Conservation (phyloP, 2,888 invertebrate species). For the Allophyes oxyacanthae region DNA sequence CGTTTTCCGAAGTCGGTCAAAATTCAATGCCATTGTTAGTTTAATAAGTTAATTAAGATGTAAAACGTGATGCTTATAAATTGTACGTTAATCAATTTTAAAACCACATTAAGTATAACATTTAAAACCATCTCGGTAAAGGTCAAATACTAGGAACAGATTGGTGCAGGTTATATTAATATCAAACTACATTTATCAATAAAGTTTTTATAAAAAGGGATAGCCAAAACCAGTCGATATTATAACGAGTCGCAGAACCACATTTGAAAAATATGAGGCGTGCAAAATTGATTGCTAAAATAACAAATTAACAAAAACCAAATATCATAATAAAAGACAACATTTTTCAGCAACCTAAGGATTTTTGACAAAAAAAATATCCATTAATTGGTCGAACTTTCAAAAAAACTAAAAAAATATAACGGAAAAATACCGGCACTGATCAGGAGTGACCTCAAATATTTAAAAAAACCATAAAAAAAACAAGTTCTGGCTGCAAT, state of each 20-base stretch:
- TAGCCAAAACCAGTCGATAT: conserved; percentile 13
- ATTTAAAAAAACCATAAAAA: conserved; percentile 13
- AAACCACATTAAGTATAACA: too few species aligned
- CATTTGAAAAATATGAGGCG: conserved; percentile 47
- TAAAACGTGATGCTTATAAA: not conserved
- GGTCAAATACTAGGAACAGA: too few species aligned
- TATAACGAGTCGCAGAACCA: conserved; percentile 22
- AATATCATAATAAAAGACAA: conserved; percentile 31
- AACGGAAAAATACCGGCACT: conserved; percentile 54
- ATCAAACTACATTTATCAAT: not conserved
- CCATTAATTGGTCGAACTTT: conserved; percentile 44
- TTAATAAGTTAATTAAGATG: too few species aligned
- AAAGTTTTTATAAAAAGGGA: conserved; percentile 3
- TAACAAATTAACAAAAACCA: conserved; percentile 48
- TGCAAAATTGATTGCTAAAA: conserved; percentile 50
- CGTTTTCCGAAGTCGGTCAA: too few species aligned
- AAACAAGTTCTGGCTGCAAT: conserved; percentile 49
- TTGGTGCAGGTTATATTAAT: not conserved
- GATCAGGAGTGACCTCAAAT: conserved; percentile 55
- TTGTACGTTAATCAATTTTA: not conserved
- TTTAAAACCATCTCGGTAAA: too few species aligned
- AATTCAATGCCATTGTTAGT: not conserved
- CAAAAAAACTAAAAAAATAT: conserved; percentile 46
- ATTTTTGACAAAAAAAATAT: conserved; percentile 30
- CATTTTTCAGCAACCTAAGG: conserved; percentile 32